Percentiles rank a stretch among this genome's conserved stretches.
These are phyloP conservation scores for Scaptomyza pallida DNA, from an alignment of 1,140 invertebrate genomes.

Conservation along the genomic window DNA sequence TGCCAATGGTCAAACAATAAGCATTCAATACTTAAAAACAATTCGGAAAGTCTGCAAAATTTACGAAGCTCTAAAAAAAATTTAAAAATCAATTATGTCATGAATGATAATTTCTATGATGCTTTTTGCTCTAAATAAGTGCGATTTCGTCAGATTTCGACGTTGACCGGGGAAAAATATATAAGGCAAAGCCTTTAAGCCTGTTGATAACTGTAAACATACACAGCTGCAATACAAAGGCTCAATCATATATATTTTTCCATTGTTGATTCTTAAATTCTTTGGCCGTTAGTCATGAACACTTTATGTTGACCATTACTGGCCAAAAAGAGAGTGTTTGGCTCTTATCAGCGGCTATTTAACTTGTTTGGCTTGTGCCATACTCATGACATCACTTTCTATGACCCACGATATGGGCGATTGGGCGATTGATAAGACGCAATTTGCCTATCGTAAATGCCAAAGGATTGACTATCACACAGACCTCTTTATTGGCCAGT, in stretches of 20 bases:
- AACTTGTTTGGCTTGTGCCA: constrained; percentile 2
- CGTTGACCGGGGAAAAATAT: neutral
- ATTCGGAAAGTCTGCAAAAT: neutral
- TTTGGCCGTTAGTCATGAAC: constrained; percentile 32
- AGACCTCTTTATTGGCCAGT: constrained; percentile 17
- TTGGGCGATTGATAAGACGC: constrained; percentile 72
- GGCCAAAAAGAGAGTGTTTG: neutral
- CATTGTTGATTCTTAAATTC: constrained; percentile 23
- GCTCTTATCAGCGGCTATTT: constrained; percentile 43
- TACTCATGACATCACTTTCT: constrained; percentile 70
- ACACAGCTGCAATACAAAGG: constrained; percentile 11
- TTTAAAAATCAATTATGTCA: constrained; percentile 21
- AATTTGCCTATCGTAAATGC: constrained; percentile 73
- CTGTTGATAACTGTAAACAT: constrained; percentile 2
- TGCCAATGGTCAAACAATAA: neutral
- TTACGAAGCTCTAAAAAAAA: constrained; percentile 4
- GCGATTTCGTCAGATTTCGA: constrained; percentile 14
- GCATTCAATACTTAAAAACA: too few species aligned
- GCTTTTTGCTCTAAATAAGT: constrained; percentile 9
- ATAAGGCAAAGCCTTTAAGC: constrained; percentile 21
- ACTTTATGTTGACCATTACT: constrained; percentile 17
- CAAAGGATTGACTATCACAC: constrained; percentile 58
- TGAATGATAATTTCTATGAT: constrained; percentile 11
- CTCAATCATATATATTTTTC: constrained; percentile 22
- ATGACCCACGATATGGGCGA: constrained; percentile 34